A percentile compares a stretch with the other conserved stretches of the same genome.
These are phyloP conservation scores for Collichthys lucidus DNA, from an alignment of 2,113 vertebrate species.

Conservation along the genomic window DNA sequence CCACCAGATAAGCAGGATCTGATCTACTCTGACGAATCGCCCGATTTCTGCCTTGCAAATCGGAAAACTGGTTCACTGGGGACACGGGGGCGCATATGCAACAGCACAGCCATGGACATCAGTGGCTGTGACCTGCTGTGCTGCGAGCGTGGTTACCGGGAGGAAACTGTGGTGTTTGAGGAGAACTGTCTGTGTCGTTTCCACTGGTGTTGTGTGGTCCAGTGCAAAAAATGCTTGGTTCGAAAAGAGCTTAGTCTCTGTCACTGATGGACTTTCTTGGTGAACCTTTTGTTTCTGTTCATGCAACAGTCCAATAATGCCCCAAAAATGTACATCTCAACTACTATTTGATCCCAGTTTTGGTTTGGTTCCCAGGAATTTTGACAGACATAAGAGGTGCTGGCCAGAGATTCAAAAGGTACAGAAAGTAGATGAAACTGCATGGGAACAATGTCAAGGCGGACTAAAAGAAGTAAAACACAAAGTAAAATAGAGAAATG, in stretches of 20 bases:
- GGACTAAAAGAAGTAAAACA: conserved; percentile 11
- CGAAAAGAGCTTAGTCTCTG: conserved; percentile 96
- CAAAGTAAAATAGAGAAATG: not conserved
- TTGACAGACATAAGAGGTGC: not conserved
- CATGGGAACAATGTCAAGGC: conserved; percentile 4
- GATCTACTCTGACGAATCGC: conserved; percentile 95
- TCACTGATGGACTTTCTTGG: conserved; percentile 72
- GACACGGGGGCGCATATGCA: conserved; percentile 93
- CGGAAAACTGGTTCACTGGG: conserved; percentile 94
- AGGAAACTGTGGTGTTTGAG: conserved; percentile 92
- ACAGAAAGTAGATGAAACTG: not conserved
- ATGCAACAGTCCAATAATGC: conserved; percentile 15
- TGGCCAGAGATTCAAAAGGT: conserved; percentile 2
- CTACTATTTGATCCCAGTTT: not conserved
- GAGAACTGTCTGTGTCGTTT: conserved; percentile 98
- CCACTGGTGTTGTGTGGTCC: conserved; percentile 98
- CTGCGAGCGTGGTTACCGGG: conserved; percentile 92
- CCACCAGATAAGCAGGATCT: conserved; percentile 94
- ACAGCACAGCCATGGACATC: conserved; percentile 95
- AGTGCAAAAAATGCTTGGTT: conserved; percentile 95
- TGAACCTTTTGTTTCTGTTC: conserved; percentile 9
- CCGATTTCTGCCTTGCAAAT: conserved; percentile 96
- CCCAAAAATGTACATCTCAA: not conserved
- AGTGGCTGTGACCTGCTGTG: conserved; percentile 96
- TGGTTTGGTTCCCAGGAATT: conserved; percentile 11